These are phyloP conservation scores for Electrona antarctica DNA, from an alignment of 2,113 vertebrate species.

Conservation along the genomic window DNA sequence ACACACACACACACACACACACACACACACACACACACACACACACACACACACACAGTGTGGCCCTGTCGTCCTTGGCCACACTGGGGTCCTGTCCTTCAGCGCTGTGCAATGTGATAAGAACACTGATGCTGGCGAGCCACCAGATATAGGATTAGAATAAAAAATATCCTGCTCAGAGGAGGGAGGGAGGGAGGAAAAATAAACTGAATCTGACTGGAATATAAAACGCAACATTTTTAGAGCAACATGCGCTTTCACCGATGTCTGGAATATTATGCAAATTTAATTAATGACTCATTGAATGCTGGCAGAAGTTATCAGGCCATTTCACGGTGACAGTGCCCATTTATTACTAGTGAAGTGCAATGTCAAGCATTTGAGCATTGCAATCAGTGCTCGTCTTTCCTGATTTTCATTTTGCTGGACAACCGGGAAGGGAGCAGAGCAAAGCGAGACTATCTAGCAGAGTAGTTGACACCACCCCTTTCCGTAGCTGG, in stretches of 20 bases:
- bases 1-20: slow-evolving; percentile 10
- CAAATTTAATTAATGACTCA: slow-evolving; percentile 61
- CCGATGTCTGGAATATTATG: slow-evolving; percentile 30
- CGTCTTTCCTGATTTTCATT: slow-evolving; percentile 6
- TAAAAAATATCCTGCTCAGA: slow-evolving; percentile 29
- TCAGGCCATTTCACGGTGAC: slow-evolving; percentile 15
- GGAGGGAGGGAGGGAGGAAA: slow-evolving; percentile 34
- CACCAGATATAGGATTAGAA: slow-evolving; percentile 57
- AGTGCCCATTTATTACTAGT: slow-evolving; percentile 27
- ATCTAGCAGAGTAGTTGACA: too few relatives aligned
- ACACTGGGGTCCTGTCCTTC: slow-evolving; percentile 48
- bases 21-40: slow-evolving; percentile 3
- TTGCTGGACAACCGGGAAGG: slow-evolving; percentile 19
- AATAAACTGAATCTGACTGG: slow-evolving; percentile 43
- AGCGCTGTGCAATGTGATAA: slow-evolving; percentile 54
- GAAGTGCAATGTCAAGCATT: slow-evolving; percentile 35
- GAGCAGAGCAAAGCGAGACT: slow-evolving; percentile 27
- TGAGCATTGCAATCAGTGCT: slow-evolving; percentile 25
- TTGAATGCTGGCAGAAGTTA: slow-evolving; percentile 14
- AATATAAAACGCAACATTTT: slow-evolving; percentile 23
- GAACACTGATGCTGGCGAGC: slow-evolving; percentile 57
- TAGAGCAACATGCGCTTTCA: slow-evolving; percentile 30
- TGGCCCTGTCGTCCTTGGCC: slow-evolving; percentile 27
- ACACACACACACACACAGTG: slow-evolving; percentile 15
- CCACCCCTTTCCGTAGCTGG: too few relatives aligned